phyloP scores from a whole-genome alignment of 2,888 invertebrate genomes.

The Argyresthia goedartella region DNA sequence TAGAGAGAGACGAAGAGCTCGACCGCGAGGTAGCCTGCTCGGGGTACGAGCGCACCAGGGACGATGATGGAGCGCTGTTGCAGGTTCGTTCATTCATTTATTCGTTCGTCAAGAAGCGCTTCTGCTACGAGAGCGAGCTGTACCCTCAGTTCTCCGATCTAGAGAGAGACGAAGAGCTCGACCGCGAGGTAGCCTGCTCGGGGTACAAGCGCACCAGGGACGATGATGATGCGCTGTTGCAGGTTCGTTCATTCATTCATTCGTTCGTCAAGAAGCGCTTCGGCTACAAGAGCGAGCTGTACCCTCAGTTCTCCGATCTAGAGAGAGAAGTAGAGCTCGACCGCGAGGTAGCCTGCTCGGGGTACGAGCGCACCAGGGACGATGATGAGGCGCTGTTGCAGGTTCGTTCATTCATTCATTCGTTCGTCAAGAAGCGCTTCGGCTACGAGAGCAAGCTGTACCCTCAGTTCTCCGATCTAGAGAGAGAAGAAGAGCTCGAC shows the following conservation, averaged over 20 bases:
- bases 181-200: conserved; percentile 91
- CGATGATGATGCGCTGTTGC: conserved; percentile 80
- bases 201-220: conserved; percentile 92
- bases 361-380: conserved; percentile 89
- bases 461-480: conserved; percentile 82
- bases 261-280: conserved; percentile 93
- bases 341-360: conserved; percentile 91
- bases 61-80: conserved; percentile 81
- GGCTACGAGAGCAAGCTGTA: conserved; percentile 87
- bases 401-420: conserved; percentile 78
- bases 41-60: conserved; percentile 90
- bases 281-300: conserved; percentile 86
- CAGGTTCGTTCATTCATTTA: no score
- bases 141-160: conserved; percentile 83
- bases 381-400: conserved; percentile 80
- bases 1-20: conserved; percentile 82
- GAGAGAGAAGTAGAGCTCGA: conserved; percentile 87
- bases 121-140: conserved; percentile 87
- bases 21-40: conserved; percentile 94
- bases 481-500: conserved; percentile 86
- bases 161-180: conserved; percentile 84
- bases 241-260: conserved; percentile 77
- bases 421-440: conserved; percentile 92
- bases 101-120: conserved; percentile 92
- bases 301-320: conserved; percentile 81